Conservation (phyloP, 2,888 invertebrate species). For the Napeogenes inachia region DNA sequence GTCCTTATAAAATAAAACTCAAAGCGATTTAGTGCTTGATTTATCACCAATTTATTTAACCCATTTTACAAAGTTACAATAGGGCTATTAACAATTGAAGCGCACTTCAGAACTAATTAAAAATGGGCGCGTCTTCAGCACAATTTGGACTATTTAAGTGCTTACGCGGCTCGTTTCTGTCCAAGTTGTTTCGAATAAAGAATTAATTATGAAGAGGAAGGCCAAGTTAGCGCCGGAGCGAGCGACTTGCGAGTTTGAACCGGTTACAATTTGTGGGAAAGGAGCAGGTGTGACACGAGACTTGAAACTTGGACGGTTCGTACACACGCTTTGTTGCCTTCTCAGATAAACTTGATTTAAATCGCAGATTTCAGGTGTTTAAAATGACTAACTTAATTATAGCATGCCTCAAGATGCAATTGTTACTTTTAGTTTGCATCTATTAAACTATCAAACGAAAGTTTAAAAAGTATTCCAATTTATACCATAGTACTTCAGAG, state of each 20-base stretch:
- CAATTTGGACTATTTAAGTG: conserved; percentile 75
- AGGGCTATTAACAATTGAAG: conserved; percentile 68
- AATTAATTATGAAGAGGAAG: conserved; percentile 75
- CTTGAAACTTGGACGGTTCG: conserved; percentile 57
- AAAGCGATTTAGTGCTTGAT: conserved; percentile 27
- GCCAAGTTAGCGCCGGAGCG: conserved; percentile 57
- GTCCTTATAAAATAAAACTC: conserved; percentile 18
- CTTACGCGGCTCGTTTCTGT: conserved; percentile 67
- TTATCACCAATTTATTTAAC: conserved; percentile 37
- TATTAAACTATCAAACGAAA: too few species aligned
- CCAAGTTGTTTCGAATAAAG: conserved; percentile 75
- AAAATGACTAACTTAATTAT: conserved; percentile 26
- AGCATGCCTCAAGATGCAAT: not conserved
- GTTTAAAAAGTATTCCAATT: too few species aligned
- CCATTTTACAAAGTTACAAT: conserved; percentile 52
- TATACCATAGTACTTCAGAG: too few species aligned
- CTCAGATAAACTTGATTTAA: conserved; percentile 72
- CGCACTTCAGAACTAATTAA: conserved; percentile 70
- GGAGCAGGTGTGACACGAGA: conserved; percentile 66
- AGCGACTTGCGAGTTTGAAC: conserved; percentile 63
- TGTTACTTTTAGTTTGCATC: too few species aligned
- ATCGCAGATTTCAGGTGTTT: conserved; percentile 69
- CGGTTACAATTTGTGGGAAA: conserved; percentile 74
- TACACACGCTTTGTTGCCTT: conserved; percentile 72
- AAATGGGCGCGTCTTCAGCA: conserved; percentile 71